Percentiles rank a stretch among this genome's conserved stretches.
phyloP scores from a whole-genome alignment of 1,140 invertebrate species.

The Matsumurasca onukii region DNA sequence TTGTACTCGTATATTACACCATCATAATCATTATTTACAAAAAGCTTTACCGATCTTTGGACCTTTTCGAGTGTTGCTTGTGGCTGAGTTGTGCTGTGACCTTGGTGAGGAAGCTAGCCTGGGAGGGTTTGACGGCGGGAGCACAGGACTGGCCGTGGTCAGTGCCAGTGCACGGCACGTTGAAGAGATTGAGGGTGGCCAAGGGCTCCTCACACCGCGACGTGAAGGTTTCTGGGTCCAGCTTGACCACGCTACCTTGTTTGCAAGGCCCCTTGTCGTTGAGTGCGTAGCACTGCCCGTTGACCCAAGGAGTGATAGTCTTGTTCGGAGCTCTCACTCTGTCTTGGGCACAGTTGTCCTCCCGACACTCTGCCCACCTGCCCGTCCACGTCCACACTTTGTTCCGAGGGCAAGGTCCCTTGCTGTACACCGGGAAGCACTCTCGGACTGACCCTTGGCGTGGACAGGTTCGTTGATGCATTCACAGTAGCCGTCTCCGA shows the following conservation, averaged over 20 bases:
- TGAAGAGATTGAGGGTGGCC: not conserved
- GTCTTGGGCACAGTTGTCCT: not conserved
- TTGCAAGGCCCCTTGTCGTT: slow-evolving; percentile 7
- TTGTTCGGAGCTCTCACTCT: not conserved
- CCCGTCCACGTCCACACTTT: not conserved
- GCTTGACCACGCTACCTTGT: not conserved
- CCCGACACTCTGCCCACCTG: not conserved
- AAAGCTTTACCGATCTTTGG: not conserved
- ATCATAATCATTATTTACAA: slow-evolving; percentile 14
- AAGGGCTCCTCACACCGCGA: not conserved
- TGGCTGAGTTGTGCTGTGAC: not conserved
- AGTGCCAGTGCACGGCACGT: not conserved
- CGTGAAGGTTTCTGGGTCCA: not conserved
- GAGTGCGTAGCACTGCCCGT: slow-evolving; percentile 24
- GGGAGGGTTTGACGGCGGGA: not conserved
- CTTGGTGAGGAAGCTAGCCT: not conserved
- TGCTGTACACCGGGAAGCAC: slow-evolving; percentile 26
- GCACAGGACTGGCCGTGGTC: not conserved
- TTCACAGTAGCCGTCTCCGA: slow-evolving; percentile 28
- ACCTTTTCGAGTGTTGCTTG: no score
- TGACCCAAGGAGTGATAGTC: not conserved
- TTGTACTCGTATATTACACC: no score
- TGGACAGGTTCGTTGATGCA: slow-evolving; percentile 12
- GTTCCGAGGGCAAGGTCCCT: slow-evolving; percentile 26
- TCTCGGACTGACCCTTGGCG: not conserved